Evolutionary conservation across 2,888 invertebrate genomes (phyloP), one percentile per base, ranked within the genome.

Genomic region (Hyles lineata): DNA sequence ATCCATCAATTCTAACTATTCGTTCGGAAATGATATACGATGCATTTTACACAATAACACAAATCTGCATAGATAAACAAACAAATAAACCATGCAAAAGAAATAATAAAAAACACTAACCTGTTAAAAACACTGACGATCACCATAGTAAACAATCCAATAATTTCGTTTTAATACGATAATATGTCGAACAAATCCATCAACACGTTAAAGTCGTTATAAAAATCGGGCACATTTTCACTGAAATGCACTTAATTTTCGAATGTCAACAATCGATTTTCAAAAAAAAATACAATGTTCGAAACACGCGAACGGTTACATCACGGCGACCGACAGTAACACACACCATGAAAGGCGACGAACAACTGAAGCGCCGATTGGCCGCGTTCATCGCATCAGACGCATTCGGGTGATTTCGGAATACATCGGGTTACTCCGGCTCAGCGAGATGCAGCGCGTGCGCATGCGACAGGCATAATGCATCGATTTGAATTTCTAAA

Each of bases 91-190:
- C 62, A 52, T 62, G 62, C 62, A 62, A 32, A 29, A 21, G 17
- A n/a, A 21, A 21, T 67, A 7, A 3, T 1, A 52, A 25, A 25
- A 50, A 15, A 59, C 76, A 89, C 92, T 90, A 83, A 94, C 94
- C 94, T 94, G 90, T 92, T 94, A 87, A 94, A 94, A 85, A 94
- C 94, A 87, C 94, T 90, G 87, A 94, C 93, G 85, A 94, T 94
- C 87, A 94, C 94, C 94, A 94, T 94, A 90, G 86, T 93, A 89
- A 91, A 91, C 87, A 91, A 93, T 92, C 93, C 93, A 88, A 82
- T 82, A 83, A 77, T 79, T 75, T 79, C 79, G 82, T 82, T 81
- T 43, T n/a, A 79, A 79, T 81, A 79, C 35, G 72, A 81, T 76
- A 78, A 80, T 81, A 79, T 80, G n/a, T 23, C 35, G 50, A 67